Conservation (phyloP, 2,888 invertebrate species). For the Geotrupes spiniger region DNA sequence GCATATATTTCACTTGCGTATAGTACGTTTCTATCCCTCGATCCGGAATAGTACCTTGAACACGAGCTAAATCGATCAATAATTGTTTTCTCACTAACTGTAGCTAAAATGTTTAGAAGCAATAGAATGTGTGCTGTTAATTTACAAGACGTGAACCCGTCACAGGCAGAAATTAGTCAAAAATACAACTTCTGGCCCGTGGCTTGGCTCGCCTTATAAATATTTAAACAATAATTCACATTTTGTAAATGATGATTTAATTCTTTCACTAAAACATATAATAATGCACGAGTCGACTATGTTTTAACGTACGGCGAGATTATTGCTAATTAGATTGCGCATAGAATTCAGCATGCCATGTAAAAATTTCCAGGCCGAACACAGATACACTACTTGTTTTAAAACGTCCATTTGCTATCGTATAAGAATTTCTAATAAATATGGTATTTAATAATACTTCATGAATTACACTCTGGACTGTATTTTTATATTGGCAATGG, state of each 20-base stretch:
- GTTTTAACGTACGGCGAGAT: slow-evolving; percentile 7
- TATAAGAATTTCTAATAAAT: too few species aligned
- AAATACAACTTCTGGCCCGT: slow-evolving; percentile 43
- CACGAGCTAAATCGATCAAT: too few species aligned
- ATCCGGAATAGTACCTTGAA: too few species aligned
- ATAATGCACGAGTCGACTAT: not conserved
- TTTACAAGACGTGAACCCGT: slow-evolving; percentile 45
- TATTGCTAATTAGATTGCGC: slow-evolving; percentile 14
- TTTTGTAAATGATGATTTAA: not conserved
- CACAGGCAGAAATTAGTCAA: slow-evolving; percentile 48
- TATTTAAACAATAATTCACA: slow-evolving; percentile 1
- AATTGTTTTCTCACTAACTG: too few species aligned
- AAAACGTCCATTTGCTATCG: too few species aligned
- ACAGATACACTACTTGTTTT: too few species aligned
- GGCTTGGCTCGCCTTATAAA: slow-evolving; percentile 36
- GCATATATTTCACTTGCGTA: too few species aligned
- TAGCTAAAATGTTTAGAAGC: too few species aligned
- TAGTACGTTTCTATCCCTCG: too few species aligned
- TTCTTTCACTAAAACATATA: not conserved
- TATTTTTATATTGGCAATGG: too few species aligned
- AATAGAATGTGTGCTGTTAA: not conserved
- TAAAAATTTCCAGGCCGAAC: not conserved
- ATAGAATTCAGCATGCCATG: slow-evolving; percentile 7
- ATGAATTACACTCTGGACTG: too few species aligned
- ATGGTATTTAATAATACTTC: too few species aligned